A percentile compares a stretch with the other conserved stretches of the same genome.
Conservation (phyloP, 2,113 vertebrate genomes). For the Aspiorhynchus laticeps region DNA sequence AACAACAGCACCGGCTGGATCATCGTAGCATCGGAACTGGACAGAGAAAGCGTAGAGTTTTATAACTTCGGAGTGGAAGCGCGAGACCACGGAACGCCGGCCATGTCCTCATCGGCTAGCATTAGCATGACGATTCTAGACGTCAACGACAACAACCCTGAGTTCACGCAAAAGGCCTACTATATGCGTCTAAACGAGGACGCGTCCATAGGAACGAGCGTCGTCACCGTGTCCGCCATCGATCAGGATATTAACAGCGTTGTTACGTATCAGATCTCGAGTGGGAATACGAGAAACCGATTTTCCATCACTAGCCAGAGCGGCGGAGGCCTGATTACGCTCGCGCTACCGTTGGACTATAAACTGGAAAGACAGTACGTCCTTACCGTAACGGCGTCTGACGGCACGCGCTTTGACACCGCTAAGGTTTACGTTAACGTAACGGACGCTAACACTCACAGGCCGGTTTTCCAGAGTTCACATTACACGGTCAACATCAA, state of each 20-base stretch:
- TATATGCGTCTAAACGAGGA: slow-evolving; percentile 91
- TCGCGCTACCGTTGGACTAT: slow-evolving; percentile 93
- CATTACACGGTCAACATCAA: slow-evolving; percentile 94
- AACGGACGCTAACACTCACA: slow-evolving; percentile 94
- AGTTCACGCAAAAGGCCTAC: slow-evolving; percentile 90
- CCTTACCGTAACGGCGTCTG: slow-evolving; percentile 86
- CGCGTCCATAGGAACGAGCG: slow-evolving; percentile 88
- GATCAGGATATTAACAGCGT: slow-evolving; percentile 93
- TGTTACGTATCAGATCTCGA: slow-evolving; percentile 96
- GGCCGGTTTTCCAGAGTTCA: slow-evolving; percentile 96
- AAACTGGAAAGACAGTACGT: slow-evolving; percentile 93
- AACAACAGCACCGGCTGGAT: slow-evolving; percentile 96
- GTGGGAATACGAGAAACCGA: slow-evolving; percentile 92
- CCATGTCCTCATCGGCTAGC: slow-evolving; percentile 88
- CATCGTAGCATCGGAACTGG: slow-evolving; percentile 86
- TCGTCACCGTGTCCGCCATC: slow-evolving; percentile 89
- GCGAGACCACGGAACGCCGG: slow-evolving; percentile 83
- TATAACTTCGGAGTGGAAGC: slow-evolving; percentile 92
- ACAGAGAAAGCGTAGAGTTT: slow-evolving; percentile 89
- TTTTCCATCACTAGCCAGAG: slow-evolving; percentile 98
- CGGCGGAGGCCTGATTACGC: slow-evolving; percentile 87
- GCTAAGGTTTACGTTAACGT: slow-evolving; percentile 89
- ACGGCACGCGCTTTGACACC: slow-evolving; percentile 87
- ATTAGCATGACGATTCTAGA: slow-evolving; percentile 92
- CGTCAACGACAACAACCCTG: slow-evolving; percentile 94